A percentile compares a stretch with the other conserved stretches of the same genome.
These are phyloP conservation scores for Uria lomvia DNA, from an alignment of 2,113 vertebrate genomes.

Conservation along the genomic window DNA sequence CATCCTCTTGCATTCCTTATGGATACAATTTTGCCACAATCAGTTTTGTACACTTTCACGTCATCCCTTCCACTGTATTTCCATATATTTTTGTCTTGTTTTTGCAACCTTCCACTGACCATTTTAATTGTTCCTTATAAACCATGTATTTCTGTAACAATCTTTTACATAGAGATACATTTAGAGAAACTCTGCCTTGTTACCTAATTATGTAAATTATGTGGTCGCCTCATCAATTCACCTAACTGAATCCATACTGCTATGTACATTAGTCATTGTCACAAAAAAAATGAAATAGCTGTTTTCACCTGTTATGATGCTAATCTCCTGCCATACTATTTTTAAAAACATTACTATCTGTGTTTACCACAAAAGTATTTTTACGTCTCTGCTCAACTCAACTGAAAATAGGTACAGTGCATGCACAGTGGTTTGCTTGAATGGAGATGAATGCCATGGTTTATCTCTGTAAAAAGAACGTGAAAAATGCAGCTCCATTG, in stretches of 20 bases:
- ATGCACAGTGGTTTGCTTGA: neutral
- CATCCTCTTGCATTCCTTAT: neutral
- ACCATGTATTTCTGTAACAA: neutral
- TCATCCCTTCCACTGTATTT: neutral
- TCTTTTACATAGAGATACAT: neutral
- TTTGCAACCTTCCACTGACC: neutral
- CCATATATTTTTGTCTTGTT: neutral
- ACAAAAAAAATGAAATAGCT: neutral
- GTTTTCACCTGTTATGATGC: neutral
- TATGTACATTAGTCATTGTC: neutral
- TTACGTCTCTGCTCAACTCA: neutral
- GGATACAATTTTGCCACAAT: neutral
- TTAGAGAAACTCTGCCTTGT: neutral
- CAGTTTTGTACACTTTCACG: neutral
- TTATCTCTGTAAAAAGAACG: neutral
- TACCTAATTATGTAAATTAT: neutral
- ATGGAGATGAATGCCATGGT: neutral
- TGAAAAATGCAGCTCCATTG: neutral
- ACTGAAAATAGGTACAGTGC: neutral
- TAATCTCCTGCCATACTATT: neutral
- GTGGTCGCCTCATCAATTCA: neutral
- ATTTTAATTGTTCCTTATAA: neutral
- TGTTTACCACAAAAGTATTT: neutral
- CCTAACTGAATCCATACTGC: neutral
- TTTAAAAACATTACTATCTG: neutral